These are phyloP conservation scores for Dipodomys stephensi DNA, from an alignment of 2,113 vertebrate genomes.

Conservation along the genomic window DNA sequence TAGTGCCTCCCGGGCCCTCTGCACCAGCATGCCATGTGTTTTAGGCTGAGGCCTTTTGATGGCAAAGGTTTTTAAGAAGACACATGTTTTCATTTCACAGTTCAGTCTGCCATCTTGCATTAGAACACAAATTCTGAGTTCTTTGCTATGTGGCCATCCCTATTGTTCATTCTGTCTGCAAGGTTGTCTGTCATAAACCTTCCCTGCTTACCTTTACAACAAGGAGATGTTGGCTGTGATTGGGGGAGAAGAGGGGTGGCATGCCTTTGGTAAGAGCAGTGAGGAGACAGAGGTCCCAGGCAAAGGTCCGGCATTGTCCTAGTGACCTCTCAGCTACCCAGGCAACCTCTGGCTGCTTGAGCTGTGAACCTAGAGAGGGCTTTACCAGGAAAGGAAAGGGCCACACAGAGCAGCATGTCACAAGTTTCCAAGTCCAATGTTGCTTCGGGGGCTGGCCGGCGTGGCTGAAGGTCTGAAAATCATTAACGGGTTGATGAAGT, in stretches of 20 bases:
- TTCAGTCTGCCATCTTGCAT: background rate
- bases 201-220: background rate
- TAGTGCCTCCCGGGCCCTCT: background rate
- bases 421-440: conserved; percentile 62
- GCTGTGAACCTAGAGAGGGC: background rate
- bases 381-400: background rate
- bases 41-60: background rate
- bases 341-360: background rate
- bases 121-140: background rate
- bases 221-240: background rate
- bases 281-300: background rate
- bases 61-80: background rate
- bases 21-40: rapidly evolving
- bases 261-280: background rate
- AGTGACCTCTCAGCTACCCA: background rate
- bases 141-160: background rate
- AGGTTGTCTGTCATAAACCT: background rate
- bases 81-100: background rate
- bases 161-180: conserved; percentile 4
- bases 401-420: background rate
- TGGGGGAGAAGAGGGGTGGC: background rate
- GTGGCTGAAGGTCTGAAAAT: conserved; percentile 57
- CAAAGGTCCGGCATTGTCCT: background rate
- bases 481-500: conserved; percentile 56
- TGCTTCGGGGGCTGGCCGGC: conserved; percentile 52